A percentile compares a stretch with the other conserved stretches of the same genome.
phyloP scores from a whole-genome alignment of 1,140 invertebrate species.

The Drosophila baimaii region DNA sequence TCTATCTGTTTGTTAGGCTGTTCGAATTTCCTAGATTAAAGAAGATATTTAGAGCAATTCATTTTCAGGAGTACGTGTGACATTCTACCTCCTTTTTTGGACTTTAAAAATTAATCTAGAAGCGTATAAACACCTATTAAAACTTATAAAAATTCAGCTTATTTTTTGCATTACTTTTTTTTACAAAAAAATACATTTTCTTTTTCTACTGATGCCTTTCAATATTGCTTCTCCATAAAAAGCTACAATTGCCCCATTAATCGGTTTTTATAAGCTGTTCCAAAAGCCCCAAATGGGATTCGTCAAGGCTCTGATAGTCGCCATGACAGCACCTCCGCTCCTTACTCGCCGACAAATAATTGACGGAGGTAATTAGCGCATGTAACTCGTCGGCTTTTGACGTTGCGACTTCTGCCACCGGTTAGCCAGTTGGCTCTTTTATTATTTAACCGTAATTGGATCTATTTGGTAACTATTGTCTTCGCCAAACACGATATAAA shows the following conservation, averaged over 20 bases:
- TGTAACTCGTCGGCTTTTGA: slow-evolving; percentile 37
- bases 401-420: slow-evolving; percentile 29
- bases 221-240: not conserved
- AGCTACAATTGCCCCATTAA: not conserved
- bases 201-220: not conserved
- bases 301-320: not conserved
- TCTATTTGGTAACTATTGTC: slow-evolving; percentile 72
- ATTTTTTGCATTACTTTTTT: not conserved
- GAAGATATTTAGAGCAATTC: not conserved
- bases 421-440: slow-evolving; percentile 39
- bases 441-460: slow-evolving; percentile 77
- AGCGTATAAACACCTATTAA: too few species aligned
- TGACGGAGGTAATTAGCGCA: slow-evolving; percentile 24
- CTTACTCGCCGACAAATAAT: not conserved
- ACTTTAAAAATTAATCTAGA: not conserved
- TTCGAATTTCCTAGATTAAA: not conserved
- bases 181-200: not conserved
- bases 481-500: slow-evolving; percentile 30
- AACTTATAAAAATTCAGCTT: not conserved
- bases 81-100: not conserved
- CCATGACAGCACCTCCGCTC: not conserved
- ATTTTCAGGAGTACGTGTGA: not conserved
- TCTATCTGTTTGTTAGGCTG: not conserved
- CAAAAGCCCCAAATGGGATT: not conserved
- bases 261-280: not conserved